Percentiles rank a stretch among this genome's conserved stretches.
Evolutionary conservation across 2,888 invertebrate species (phyloP).

Genomic region (Frankliniella fusca): DNA sequence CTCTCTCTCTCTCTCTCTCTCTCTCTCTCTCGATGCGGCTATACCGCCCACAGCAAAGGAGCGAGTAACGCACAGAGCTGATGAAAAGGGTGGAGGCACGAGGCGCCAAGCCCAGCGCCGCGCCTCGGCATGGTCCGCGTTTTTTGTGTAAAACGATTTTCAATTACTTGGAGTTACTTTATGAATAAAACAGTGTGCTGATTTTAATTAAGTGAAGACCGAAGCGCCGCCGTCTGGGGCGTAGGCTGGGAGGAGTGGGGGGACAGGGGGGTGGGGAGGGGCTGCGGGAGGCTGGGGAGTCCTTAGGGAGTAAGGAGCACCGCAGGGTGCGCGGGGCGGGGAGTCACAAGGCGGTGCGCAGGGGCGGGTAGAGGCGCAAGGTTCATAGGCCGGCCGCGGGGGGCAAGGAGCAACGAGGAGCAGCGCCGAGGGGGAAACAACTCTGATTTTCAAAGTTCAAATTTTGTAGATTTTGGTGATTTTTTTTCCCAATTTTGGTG

Average conservation of each 20-base stretch:
- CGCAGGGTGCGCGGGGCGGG: neutral
- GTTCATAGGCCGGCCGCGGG: neutral
- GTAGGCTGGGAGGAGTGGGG: neutral
- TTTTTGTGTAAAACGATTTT: conserved; percentile 25
- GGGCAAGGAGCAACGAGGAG: neutral
- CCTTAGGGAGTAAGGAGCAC: neutral
- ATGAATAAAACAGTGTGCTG: conserved; percentile 23
- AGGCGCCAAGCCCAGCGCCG: no score
- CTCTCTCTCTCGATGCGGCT: neutral
- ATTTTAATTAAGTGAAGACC: conserved; percentile 19
- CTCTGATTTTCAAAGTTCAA: no score
- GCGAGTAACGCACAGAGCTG: neutral
- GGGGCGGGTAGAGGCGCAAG: neutral
- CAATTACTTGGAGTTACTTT: conserved; percentile 25
- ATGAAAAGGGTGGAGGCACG: no score
- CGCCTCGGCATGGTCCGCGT: neutral
- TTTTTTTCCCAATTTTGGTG: no score
- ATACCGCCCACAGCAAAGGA: neutral
- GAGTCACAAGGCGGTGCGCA: neutral
- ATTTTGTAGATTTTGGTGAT: no score
- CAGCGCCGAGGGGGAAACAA: no score
- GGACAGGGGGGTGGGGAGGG: neutral
- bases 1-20: no score
- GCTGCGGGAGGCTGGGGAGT: neutral
- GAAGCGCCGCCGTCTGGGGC: neutral